Percentiles rank a stretch among this genome's conserved stretches.
phyloP scores from a whole-genome alignment of 92 coral and sea anemone genomes.

The Hydrozoanthus gracilis region DNA sequence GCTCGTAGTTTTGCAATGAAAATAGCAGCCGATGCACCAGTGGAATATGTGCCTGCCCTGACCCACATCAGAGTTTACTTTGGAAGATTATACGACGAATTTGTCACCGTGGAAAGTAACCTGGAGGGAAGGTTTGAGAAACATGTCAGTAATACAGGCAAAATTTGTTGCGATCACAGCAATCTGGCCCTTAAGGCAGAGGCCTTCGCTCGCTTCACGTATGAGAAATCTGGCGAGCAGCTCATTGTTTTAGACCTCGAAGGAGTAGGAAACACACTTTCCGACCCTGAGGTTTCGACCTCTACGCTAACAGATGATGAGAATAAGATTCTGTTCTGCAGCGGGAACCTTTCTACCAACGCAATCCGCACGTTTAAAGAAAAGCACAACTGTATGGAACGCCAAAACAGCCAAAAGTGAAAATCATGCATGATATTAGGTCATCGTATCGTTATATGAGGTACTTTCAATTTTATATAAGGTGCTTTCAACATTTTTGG shows the following conservation, averaged over 20 bases:
- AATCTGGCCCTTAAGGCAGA: slow-evolving; percentile 19
- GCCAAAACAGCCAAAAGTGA: no score
- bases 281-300: slow-evolving; percentile 35
- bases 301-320: slow-evolving; percentile 14
- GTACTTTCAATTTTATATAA: no score
- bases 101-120: slow-evolving; percentile 22
- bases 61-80: slow-evolving; percentile 37
- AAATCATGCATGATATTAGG: no score
- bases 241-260: slow-evolving; percentile 38
- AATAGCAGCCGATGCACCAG: no score
- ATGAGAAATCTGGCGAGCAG: slow-evolving; percentile 17
- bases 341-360: slow-evolving; percentile 13
- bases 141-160: slow-evolving; percentile 36
- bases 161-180: not conserved
- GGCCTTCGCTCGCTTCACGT: slow-evolving; percentile 25
- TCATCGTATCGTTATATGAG: no score
- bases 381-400: not conserved
- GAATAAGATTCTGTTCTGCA: slow-evolving; percentile 4
- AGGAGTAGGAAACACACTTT: slow-evolving; percentile 26
- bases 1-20: slow-evolving; percentile 72
- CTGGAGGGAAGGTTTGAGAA: slow-evolving; percentile 34
- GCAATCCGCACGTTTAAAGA: slow-evolving; percentile 17
- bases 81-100: slow-evolving; percentile 25
- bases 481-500: no score
- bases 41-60: no score